Conservation (phyloP, 2,113 vertebrate genomes). For the Corythornis cristatus region DNA sequence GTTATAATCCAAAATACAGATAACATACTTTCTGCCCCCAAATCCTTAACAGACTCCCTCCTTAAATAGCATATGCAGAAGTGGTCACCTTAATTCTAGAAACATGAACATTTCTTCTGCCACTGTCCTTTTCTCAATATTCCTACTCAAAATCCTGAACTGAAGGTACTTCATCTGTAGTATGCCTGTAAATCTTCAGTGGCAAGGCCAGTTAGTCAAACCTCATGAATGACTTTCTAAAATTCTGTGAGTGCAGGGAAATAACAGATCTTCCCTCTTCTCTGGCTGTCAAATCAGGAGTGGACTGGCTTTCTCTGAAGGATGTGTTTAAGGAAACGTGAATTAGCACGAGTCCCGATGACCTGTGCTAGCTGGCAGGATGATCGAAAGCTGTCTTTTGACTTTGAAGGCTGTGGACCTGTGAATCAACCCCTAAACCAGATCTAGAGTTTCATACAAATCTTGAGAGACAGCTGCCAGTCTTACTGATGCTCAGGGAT, state of each 20-base stretch:
- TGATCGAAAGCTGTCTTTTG: background rate
- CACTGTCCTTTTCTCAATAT: background rate
- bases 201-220: background rate
- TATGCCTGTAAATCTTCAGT: background rate
- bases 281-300: background rate
- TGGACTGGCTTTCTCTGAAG: background rate
- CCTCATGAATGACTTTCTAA: background rate
- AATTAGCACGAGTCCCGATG: background rate
- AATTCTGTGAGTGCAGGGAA: background rate
- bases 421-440: background rate
- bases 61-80: background rate
- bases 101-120: background rate
- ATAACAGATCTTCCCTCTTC: background rate
- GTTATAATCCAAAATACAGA: background rate
- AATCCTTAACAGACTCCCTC: background rate
- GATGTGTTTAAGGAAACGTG: background rate
- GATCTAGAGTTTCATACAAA: background rate
- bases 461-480: slow-evolving; percentile 34
- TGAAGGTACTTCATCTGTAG: background rate
- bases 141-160: background rate
- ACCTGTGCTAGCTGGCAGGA: background rate
- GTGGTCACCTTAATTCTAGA: background rate
- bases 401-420: background rate
- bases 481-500: background rate
- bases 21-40: background rate